Percentiles rank a stretch among this genome's conserved stretches.
Evolutionary conservation across 2,888 invertebrate genomes (phyloP).

Genomic region (Drosophila ezoana): DNA sequence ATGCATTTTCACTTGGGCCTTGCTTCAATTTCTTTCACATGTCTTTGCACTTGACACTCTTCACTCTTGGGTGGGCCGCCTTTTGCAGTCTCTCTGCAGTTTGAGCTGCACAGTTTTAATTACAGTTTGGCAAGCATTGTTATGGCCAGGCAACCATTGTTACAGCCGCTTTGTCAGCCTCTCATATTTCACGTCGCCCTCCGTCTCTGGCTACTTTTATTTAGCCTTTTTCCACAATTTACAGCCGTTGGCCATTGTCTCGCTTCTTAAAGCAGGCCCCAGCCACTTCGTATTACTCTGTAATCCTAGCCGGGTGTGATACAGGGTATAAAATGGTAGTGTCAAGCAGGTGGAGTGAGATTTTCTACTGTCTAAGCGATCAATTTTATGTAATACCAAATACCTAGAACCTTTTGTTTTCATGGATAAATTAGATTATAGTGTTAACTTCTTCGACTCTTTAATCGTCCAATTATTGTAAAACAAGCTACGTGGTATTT

Average conservation of each 20-base stretch:
- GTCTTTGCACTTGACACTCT: conserved; percentile 74
- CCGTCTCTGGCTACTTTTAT: conserved; percentile 52
- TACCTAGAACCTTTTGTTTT: no score
- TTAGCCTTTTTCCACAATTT: conserved; percentile 58
- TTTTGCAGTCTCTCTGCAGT: conserved; percentile 55
- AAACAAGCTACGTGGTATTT: background rate
- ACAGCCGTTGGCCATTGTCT: conserved; percentile 75
- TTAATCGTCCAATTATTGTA: no score
- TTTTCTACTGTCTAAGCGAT: background rate
- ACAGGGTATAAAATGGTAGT: conserved; percentile 3
- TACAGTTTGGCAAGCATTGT: conserved; percentile 57
- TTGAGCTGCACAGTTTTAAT: conserved; percentile 67
- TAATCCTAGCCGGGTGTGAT: background rate
- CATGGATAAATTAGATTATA: background rate
- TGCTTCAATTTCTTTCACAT: conserved; percentile 61
- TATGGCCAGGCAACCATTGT: conserved; percentile 50
- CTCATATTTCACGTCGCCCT: conserved; percentile 26
- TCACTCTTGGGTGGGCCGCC: conserved; percentile 54
- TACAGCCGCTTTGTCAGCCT: conserved; percentile 26
- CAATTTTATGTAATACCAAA: no score
- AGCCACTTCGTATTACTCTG: conserved; percentile 45
- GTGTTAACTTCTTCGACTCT: no score
- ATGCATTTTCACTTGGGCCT: conserved; percentile 24
- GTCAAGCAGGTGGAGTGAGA: background rate
- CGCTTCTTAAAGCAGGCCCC: conserved; percentile 61